phyloP scores from a whole-genome alignment of 2,113 vertebrate genomes.

The Hemicordylus capensis region DNA sequence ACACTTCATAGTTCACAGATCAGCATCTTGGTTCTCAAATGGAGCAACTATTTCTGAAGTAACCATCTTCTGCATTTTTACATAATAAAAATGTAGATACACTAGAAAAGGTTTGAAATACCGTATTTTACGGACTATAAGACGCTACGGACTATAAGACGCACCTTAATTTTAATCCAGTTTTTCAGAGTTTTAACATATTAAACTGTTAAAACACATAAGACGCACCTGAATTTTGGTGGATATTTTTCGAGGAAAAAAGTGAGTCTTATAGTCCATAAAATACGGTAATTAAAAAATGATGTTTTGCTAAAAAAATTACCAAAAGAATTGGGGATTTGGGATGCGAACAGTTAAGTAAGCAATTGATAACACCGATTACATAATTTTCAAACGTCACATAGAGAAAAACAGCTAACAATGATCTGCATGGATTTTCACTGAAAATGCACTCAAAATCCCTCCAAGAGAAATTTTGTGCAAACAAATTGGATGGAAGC shows the following conservation, averaged over 20 bases:
- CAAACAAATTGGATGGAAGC: not conserved
- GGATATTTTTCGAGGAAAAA: too few species aligned
- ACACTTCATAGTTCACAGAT: not conserved
- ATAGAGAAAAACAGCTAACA: constrained; percentile 16
- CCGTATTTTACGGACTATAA: too few species aligned
- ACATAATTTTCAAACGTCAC: rapidly evolving
- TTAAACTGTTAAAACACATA: too few species aligned
- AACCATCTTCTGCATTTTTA: rapidly evolving
- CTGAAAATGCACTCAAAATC: not conserved
- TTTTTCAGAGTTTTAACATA: too few species aligned
- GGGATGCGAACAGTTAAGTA: not conserved
- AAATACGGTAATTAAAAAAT: too few species aligned
- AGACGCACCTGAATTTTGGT: too few species aligned
- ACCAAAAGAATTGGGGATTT: not conserved
- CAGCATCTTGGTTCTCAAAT: too few species aligned
- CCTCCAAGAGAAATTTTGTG: not conserved
- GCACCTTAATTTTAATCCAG: too few species aligned
- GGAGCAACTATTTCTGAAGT: not conserved
- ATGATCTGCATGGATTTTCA: not conserved
- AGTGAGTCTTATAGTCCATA: too few species aligned
- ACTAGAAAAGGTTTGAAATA: not conserved
- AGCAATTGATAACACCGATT: constrained; percentile 16
- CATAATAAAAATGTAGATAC: not conserved
- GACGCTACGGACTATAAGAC: too few species aligned
- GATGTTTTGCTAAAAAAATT: not conserved